Evolutionary conservation across 2,888 invertebrate species (phyloP).

Genomic region (Tetropium fuscum): DNA sequence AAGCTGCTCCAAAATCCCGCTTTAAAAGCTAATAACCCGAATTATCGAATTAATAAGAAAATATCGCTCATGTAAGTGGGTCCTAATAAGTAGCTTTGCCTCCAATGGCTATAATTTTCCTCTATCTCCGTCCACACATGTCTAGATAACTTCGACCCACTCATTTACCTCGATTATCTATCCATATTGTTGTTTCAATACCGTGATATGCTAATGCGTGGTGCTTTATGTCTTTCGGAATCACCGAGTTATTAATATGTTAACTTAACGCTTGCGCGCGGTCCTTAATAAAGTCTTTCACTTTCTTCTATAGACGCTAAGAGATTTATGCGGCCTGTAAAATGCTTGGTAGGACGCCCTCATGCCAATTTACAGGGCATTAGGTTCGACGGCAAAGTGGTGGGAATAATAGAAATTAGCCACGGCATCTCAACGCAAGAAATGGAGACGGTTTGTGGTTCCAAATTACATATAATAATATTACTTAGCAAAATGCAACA

Average conservation of each 20-base stretch:
- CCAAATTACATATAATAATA: conserved; percentile 1
- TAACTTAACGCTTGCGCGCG: conserved; percentile 1
- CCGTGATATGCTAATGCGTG: conserved; percentile 27
- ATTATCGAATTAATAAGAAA: conserved; percentile 62
- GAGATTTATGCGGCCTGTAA: background rate
- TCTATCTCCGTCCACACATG: conserved; percentile 60
- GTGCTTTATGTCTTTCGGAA: conserved; percentile 29
- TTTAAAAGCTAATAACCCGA: conserved; percentile 60
- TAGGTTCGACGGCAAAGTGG: no score
- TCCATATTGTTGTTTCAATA: conserved; percentile 48
- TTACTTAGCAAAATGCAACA: background rate
- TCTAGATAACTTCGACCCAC: conserved; percentile 59
- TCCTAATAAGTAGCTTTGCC: conserved; percentile 63
- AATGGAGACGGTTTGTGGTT: background rate
- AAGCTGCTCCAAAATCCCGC: conserved; percentile 45
- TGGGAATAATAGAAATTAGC: conserved; percentile 12
- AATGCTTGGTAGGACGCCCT: no score
- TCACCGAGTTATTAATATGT: conserved; percentile 33
- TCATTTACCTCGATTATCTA: conserved; percentile 59
- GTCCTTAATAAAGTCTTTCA: background rate
- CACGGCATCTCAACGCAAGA: background rate
- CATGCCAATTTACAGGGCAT: no score
- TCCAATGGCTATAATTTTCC: conserved; percentile 64
- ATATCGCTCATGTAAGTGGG: conserved; percentile 58
- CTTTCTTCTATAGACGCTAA: background rate